phyloP scores from a whole-genome alignment of 2,888 invertebrate genomes.

The Merodon equestris region DNA sequence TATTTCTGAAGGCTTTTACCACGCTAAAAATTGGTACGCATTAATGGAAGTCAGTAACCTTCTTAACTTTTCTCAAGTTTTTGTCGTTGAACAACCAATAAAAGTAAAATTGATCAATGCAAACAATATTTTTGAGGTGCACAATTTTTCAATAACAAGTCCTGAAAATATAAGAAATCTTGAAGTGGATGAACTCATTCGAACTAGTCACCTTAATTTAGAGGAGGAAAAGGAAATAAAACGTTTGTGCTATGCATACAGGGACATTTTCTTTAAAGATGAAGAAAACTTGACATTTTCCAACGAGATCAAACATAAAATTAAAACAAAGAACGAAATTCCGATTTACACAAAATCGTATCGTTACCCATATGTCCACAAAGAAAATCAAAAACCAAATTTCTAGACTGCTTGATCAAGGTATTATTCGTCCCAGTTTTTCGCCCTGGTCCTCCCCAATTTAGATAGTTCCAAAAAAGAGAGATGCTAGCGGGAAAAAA shows the following conservation, averaged over 20 bases:
- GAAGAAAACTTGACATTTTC: slow-evolving; percentile 12
- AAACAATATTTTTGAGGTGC: slow-evolving; percentile 13
- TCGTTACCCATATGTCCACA: slow-evolving; percentile 15
- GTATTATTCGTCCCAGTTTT: slow-evolving; percentile 24
- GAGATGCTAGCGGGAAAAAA: too few relatives aligned
- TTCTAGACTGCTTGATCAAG: slow-evolving; percentile 13
- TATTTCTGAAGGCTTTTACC: slow-evolving; percentile 48
- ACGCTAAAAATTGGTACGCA: slow-evolving; percentile 30
- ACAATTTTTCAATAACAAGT: slow-evolving; percentile 25
- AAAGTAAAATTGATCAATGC: slow-evolving; percentile 14
- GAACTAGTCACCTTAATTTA: too few relatives aligned
- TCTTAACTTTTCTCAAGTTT: slow-evolving; percentile 20
- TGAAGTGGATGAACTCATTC: slow-evolving; percentile 3
- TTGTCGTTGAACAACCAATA: slow-evolving; percentile 52
- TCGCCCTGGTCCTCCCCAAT: too few relatives aligned
- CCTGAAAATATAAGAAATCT: slow-evolving; percentile 1
- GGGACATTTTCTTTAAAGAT: slow-evolving; percentile 42
- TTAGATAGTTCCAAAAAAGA: too few relatives aligned
- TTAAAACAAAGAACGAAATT: slow-evolving; percentile 26
- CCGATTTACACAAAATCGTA: slow-evolving; percentile 31
- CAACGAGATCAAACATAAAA: slow-evolving; percentile 22
- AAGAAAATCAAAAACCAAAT: slow-evolving; percentile 5
- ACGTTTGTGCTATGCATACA: slow-evolving; percentile 29
- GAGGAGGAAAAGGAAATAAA: slow-evolving; percentile 14
- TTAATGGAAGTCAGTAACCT: slow-evolving; percentile 40